Evolutionary conservation across 2,888 invertebrate genomes (phyloP).

Genomic region (Tolmerus cingulatus): DNA sequence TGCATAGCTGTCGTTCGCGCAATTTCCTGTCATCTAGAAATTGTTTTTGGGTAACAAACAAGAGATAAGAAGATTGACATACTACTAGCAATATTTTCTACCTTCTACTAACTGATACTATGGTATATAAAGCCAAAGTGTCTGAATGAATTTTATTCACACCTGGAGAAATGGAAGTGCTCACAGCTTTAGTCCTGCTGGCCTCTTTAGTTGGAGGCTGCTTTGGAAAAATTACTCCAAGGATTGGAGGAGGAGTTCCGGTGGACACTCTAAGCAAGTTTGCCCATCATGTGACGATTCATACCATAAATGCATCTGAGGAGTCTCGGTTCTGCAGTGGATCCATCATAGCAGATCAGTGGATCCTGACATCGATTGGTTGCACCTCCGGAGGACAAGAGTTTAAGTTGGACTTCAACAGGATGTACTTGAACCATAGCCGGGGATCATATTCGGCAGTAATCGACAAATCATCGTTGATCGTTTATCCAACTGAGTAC

Average conservation of each 20-base stretch:
- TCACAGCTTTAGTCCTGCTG: background rate
- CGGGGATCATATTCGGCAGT: background rate
- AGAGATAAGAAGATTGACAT: background rate
- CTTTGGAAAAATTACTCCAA: background rate
- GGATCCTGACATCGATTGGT: slow-evolving; percentile 4
- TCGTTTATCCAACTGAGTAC: background rate
- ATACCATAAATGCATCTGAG: background rate
- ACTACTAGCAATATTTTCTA: background rate
- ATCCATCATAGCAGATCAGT: slow-evolving; percentile 10
- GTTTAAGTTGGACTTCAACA: background rate
- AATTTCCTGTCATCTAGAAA: background rate
- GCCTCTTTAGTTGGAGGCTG: background rate
- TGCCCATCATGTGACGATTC: slow-evolving; percentile 26
- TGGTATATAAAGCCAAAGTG: background rate
- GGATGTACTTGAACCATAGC: background rate
- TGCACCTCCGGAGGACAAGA: background rate
- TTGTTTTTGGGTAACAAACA: background rate
- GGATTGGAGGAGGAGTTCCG: slow-evolving; percentile 10
- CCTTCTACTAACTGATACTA: background rate
- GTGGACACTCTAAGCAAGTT: slow-evolving; percentile 11
- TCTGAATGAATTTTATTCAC: background rate
- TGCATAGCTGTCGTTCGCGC: background rate
- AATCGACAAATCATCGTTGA: background rate
- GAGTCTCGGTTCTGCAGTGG: background rate
- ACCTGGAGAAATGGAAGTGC: background rate